Base-by-base conservation (phyloP, 2,888 invertebrate species). In the Catotricha subobsoleta region DNA sequence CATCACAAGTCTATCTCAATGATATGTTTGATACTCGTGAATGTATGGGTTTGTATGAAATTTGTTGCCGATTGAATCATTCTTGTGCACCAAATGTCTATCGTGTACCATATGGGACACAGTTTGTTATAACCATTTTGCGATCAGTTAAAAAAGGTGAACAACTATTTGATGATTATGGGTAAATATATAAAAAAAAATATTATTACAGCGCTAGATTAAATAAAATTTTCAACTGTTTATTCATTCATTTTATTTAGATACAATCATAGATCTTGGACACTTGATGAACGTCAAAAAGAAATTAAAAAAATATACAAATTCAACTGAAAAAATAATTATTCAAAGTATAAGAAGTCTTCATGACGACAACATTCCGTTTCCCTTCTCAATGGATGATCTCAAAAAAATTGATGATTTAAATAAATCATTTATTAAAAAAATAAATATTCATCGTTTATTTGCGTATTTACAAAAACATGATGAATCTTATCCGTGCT, bases 21-120 rank as follows among this genome's bases (percentile, higher is more conserved):
- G 69, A 69, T 7, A 55, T 55, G 47, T 58, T 60, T 41, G 59
- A 59, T 46, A 54, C 55, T 15, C 53, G 56, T 41, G 59, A 66
- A 7, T 64, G 65, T 6, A 66, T 58, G 1, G 87, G 76, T 7
- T 76, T 81, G 5, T 84, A 80, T 64, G 72, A 81, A 2, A 80
- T 83, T 50, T 65, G 75, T 36, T 83, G 83, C 56, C 64, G 91
- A 41, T 59, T 90, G 21, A 87, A 92, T 62, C 92, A 92, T 58
- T 82, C 87, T 1, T 92, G 92, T 61, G 69, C 76, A 46, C 84
- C 88, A 1, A 86, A 84, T 63, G 79, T 86, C 0, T 71, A 76
- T 1, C 68, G 84, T 44, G 64, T 67, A 45, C 74, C 71, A 40
- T 59, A 67, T 37, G 68, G 68, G 3, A 58, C 62, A 41, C 69